Evolutionary conservation across 2,113 vertebrate species (phyloP), one percentile per base, ranked within the genome.

Genomic region (Coturnix japonica): DNA sequence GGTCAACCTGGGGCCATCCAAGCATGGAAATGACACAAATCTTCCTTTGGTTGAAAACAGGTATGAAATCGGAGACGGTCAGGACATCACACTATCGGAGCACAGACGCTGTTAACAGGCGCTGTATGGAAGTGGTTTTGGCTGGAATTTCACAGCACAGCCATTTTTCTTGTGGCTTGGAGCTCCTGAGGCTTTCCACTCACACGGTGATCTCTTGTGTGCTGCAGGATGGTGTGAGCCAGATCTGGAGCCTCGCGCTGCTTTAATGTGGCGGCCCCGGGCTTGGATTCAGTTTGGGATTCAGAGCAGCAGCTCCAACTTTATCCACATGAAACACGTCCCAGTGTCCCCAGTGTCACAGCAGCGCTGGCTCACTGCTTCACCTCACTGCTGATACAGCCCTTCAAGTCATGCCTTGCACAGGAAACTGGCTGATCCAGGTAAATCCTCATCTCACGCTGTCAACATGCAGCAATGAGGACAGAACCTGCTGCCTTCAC

Each of bases 401-500:
- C 85, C 25, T 49, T 51, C 3, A 1, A 66, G 69, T 35, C 4
- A 4, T 81, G 71, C 82, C 86, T 91, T 4, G 6, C 51, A 57
- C 46, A 81, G 80, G 67, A 91, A 94, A 93, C 26, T 2, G 87
- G 91, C 76, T 78, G 85, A 89, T 91, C 85, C 89, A 75, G 89
- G 71, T 57, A 67, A 91, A 91, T 64, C 82, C 87, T 87, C 84
- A 47, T 77, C 78, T 89, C 75, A 76, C 65, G 25, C 79, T 56
- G 91, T 92, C 92, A 89, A 82, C 91, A 89, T 0, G 0, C 37
- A 94, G 89, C 89, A 94, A 95, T 43, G 61, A 91, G 85, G 81
- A 71, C 69, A 95, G 92, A 94, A 96, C 96, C 85, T 95, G 46
- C 65, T 94, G 85, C 87, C 85, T 92, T 54, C 1, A 1, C 20